These are phyloP conservation scores for Acanthopleura granulata DNA, from an alignment of 2,888 invertebrate genomes.

Conservation along the genomic window DNA sequence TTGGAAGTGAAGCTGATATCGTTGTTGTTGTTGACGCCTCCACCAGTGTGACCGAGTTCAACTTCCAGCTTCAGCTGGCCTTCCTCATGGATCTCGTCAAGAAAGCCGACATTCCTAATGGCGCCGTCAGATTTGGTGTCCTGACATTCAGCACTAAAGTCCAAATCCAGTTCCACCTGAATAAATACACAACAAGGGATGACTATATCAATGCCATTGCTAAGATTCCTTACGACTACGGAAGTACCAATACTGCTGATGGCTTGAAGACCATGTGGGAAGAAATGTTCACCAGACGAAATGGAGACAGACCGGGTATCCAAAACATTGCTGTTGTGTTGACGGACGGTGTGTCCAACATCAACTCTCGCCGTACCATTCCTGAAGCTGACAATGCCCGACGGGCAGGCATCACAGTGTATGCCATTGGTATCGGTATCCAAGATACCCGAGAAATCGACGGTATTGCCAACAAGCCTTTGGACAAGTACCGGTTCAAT, in stretches of 20 bases:
- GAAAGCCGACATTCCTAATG: slow-evolving; percentile 48
- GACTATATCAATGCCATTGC: slow-evolving; percentile 50
- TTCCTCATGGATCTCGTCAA: slow-evolving; percentile 56
- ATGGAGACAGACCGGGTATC: slow-evolving; percentile 56
- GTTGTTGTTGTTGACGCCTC: slow-evolving; percentile 64
- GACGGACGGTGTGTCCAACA: slow-evolving; percentile 64
- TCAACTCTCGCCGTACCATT: slow-evolving; percentile 52
- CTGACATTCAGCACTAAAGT: slow-evolving; percentile 54
- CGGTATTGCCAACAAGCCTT: slow-evolving; percentile 41
- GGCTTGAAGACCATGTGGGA: slow-evolving; percentile 49
- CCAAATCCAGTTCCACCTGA: slow-evolving; percentile 51
- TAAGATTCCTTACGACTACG: slow-evolving; percentile 49
- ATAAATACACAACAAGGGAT: slow-evolving; percentile 38
- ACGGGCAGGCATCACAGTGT: slow-evolving; percentile 40
- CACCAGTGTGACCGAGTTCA: slow-evolving; percentile 61
- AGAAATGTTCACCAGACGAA: slow-evolving; percentile 47
- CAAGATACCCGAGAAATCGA: slow-evolving; percentile 42
- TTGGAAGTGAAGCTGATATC: slow-evolving; percentile 65
- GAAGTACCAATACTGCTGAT: slow-evolving; percentile 62
- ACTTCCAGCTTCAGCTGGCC: slow-evolving; percentile 58
- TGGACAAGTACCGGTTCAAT: slow-evolving; percentile 39
- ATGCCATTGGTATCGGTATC: slow-evolving; percentile 49
- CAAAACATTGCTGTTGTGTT: slow-evolving; percentile 56
- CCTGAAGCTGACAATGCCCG: slow-evolving; percentile 53
- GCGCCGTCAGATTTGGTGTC: slow-evolving; percentile 54